Evolutionary conservation across 2,113 vertebrate species (phyloP).

Genomic region (Heterocephalus glaber): DNA sequence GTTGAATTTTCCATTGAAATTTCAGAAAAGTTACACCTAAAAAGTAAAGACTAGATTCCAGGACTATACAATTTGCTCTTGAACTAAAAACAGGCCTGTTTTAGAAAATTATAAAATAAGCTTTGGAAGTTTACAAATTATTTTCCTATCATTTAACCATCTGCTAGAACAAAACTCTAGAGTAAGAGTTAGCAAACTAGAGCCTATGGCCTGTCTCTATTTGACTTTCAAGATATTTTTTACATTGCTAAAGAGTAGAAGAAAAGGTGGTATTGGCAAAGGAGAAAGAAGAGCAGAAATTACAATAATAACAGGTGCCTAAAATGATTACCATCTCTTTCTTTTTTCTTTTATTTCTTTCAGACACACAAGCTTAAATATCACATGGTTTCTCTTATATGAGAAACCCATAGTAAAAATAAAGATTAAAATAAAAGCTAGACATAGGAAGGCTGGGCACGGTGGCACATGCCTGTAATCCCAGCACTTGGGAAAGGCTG

Average conservation of each 20-base stretch:
- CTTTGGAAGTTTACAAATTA: background rate
- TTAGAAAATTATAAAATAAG: background rate
- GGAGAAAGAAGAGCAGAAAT: background rate
- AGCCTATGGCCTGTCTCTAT: background rate
- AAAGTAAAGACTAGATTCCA: background rate
- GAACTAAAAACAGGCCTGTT: background rate
- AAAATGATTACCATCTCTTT: background rate
- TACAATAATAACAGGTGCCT: background rate
- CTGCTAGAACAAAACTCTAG: conserved; percentile 7
- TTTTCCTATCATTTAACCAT: background rate
- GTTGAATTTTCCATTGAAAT: background rate
- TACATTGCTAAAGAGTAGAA: background rate
- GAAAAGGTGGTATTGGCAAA: background rate
- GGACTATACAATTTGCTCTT: background rate
- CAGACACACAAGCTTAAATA: background rate
- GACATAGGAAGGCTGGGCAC: background rate
- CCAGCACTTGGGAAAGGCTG: no score
- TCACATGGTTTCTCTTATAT: background rate
- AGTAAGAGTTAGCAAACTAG: background rate
- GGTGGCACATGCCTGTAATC: no score
- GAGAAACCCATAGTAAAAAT: background rate
- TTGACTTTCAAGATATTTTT: background rate
- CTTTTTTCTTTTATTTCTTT: background rate
- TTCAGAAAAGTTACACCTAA: background rate
- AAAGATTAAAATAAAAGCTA: background rate